Conservation (phyloP, 2,888 invertebrate genomes). For the Macrophya annulata region DNA sequence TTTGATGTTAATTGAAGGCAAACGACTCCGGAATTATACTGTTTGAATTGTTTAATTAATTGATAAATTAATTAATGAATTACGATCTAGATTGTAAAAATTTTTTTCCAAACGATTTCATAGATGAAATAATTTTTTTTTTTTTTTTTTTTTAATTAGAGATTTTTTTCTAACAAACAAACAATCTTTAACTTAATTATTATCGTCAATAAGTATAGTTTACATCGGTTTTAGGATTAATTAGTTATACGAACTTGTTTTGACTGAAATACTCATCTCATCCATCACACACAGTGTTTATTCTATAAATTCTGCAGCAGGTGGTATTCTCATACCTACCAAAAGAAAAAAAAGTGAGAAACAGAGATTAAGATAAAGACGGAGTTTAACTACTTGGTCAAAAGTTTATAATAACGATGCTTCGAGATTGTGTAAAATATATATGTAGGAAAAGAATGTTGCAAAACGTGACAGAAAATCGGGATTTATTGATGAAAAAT, state of each 20-base stretch:
- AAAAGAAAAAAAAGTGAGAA: background rate
- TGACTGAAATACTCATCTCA: background rate
- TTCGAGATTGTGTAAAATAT: background rate
- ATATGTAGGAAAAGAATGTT: no score
- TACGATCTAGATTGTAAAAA: background rate
- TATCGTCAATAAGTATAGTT: no score
- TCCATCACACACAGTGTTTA: background rate
- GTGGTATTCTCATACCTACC: background rate
- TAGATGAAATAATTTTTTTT: no score
- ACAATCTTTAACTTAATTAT: background rate
- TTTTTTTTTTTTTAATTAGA: no score
- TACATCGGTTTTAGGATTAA: background rate
- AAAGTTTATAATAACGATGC: background rate
- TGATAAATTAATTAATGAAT: constrained; percentile 21
- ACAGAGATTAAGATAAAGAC: background rate
- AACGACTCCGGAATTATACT: constrained; percentile 20
- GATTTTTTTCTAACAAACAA: background rate
- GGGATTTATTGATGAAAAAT: no score
- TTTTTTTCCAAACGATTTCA: no score
- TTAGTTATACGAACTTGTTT: background rate
- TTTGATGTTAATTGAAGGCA: constrained; percentile 29
- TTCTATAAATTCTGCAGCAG: background rate
- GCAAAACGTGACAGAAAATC: no score
- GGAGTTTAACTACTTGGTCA: background rate
- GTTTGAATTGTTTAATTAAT: background rate